Evolutionary conservation across 2,888 invertebrate species (phyloP).

Genomic region (Thereva nobilitata): DNA sequence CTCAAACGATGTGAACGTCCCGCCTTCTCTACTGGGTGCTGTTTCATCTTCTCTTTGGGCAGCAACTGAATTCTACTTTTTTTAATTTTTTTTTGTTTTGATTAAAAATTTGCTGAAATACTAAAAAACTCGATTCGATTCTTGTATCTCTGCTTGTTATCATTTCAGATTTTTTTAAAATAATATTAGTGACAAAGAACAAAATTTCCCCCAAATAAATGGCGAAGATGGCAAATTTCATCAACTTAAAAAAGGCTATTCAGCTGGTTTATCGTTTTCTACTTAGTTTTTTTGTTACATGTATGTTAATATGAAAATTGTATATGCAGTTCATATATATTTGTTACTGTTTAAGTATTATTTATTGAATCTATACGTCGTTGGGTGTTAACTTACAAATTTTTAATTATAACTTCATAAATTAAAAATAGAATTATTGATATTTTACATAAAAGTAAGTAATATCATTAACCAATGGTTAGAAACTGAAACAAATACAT

Average conservation of each 20-base stretch:
- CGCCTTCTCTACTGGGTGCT: constrained; percentile 19
- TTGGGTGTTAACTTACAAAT: neutral
- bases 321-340: constrained; percentile 1
- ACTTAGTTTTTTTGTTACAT: neutral
- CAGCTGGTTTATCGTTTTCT: neutral
- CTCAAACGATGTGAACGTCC: constrained; percentile 16
- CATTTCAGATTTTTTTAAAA: constrained; percentile 27
- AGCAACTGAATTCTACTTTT: constrained; percentile 12
- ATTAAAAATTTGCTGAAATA: constrained; percentile 13
- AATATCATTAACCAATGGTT: too few relatives aligned
- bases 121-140: constrained; percentile 27
- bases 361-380: neutral
- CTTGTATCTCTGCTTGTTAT: constrained; percentile 30
- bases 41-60: constrained; percentile 18
- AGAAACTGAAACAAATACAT: too few relatives aligned
- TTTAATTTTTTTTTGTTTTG: constrained; percentile 15
- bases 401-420: too few relatives aligned
- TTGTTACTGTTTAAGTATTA: neutral
- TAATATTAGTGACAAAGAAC: too few relatives aligned
- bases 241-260: neutral
- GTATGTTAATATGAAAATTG: constrained; percentile 26
- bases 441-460: too few relatives aligned
- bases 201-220: too few relatives aligned
- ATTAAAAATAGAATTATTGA: too few relatives aligned
- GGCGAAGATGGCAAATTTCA: constrained; percentile 9